Evolutionary conservation across 1,140 invertebrate species (phyloP).

Genomic region (Hetaerina americana): DNA sequence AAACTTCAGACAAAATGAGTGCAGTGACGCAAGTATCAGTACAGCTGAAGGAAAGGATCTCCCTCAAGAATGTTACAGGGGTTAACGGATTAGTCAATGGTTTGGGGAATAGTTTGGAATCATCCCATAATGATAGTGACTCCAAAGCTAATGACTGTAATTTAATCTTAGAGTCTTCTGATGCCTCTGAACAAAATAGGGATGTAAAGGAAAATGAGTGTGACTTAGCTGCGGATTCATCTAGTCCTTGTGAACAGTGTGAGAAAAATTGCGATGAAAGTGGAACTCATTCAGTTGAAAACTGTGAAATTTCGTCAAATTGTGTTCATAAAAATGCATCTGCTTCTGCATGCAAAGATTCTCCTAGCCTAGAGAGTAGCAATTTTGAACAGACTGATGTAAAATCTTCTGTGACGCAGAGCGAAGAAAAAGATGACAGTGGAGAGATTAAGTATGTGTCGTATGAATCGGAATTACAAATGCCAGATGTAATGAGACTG

Average conservation of each 20-base stretch:
- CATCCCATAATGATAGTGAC: not conserved
- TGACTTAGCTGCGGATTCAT: not conserved
- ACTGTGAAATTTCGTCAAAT: not conserved
- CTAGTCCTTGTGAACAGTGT: not conserved
- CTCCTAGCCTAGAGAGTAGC: not conserved
- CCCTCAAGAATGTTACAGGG: not conserved
- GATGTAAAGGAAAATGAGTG: not conserved
- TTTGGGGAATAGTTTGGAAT: not conserved
- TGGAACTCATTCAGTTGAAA: not conserved
- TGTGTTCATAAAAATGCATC: not conserved
- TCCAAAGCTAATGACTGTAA: not conserved
- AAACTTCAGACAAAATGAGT: not conserved
- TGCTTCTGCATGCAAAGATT: not conserved
- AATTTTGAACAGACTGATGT: not conserved
- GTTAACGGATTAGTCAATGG: constrained; percentile 5
- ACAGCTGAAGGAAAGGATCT: constrained; percentile 3
- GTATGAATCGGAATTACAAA: constrained; percentile 79
- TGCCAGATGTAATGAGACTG: constrained; percentile 93
- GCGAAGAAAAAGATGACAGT: not conserved
- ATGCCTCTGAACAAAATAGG: not conserved
- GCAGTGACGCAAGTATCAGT: constrained; percentile 3
- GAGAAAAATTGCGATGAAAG: not conserved
- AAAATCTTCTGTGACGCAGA: not conserved
- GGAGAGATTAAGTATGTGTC: constrained; percentile 48
- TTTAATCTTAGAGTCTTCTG: not conserved